Conservation (phyloP, 2,888 invertebrate species). For the Netelia melanura region DNA sequence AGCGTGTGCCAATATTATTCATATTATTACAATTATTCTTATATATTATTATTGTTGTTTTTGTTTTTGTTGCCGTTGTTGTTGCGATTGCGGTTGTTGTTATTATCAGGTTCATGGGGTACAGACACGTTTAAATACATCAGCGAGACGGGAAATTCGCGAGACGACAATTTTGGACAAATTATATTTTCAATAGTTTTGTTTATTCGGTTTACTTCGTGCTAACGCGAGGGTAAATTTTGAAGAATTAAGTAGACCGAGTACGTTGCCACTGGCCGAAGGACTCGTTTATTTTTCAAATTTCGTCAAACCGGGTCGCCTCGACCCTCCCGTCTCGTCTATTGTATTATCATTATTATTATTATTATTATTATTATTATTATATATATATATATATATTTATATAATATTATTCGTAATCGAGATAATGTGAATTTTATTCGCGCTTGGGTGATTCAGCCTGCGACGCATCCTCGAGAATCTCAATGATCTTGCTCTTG, state of each 20-base stretch:
- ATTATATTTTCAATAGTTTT: constrained; percentile 69
- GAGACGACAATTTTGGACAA: constrained; percentile 1
- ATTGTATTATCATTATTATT: neutral
- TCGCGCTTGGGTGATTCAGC: constrained; percentile 66
- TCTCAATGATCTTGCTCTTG: constrained; percentile 67
- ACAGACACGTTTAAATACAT: neutral
- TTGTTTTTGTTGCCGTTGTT: neutral
- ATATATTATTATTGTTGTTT: neutral
- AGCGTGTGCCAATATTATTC: neutral
- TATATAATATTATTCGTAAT: neutral
- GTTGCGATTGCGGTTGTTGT: too few relatives aligned
- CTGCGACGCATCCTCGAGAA: constrained; percentile 64
- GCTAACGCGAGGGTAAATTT: neutral
- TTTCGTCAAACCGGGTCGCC: neutral
- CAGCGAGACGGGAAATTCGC: neutral
- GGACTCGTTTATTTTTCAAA: neutral
- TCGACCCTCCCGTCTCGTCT: neutral
- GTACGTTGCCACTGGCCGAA: neutral
- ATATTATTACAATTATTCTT: neutral
- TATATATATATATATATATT: neutral
- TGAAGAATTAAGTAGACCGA: constrained; percentile 21
- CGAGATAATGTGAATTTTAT: constrained; percentile 56
- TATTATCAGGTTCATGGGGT: neutral
- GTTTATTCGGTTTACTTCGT: constrained; percentile 67
- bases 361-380: too few relatives aligned